Conservation (phyloP, 2,797 vertebrate species). For the Chaetodon trifasciatus region DNA sequence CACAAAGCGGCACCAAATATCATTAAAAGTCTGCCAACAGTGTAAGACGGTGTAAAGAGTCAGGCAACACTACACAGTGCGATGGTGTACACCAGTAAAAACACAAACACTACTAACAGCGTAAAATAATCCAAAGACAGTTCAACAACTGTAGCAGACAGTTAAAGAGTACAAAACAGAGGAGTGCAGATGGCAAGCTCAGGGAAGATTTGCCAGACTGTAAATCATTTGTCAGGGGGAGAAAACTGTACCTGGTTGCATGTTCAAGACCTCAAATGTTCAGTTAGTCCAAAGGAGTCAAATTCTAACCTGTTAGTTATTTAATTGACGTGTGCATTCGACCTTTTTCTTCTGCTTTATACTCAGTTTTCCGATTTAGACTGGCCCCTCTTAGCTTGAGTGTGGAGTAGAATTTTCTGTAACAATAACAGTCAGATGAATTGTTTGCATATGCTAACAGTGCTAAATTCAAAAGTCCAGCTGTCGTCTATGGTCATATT, state of each 20-base stretch:
- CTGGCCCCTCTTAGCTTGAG: background rate
- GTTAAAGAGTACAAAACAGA: background rate
- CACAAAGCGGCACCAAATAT: background rate
- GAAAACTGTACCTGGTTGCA: background rate
- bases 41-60: background rate
- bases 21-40: background rate
- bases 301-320: conserved; percentile 4
- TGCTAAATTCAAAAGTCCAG: conserved; percentile 26
- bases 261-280: background rate
- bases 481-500: conserved; percentile 38
- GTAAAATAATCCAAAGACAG: background rate
- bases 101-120: background rate
- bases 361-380: background rate
- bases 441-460: conserved; percentile 48
- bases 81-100: background rate
- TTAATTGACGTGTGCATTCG: background rate
- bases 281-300: conserved; percentile 7
- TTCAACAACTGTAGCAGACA: background rate
- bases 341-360: background rate
- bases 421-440: conserved; percentile 23
- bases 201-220: background rate
- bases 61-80: background rate
- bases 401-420: background rate
- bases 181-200: background rate
- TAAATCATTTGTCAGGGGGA: background rate